Evolutionary conservation across 2,888 invertebrate genomes (phyloP), one percentile per base, ranked within the genome.

Genomic region (Andrena haemorrhoa): DNA sequence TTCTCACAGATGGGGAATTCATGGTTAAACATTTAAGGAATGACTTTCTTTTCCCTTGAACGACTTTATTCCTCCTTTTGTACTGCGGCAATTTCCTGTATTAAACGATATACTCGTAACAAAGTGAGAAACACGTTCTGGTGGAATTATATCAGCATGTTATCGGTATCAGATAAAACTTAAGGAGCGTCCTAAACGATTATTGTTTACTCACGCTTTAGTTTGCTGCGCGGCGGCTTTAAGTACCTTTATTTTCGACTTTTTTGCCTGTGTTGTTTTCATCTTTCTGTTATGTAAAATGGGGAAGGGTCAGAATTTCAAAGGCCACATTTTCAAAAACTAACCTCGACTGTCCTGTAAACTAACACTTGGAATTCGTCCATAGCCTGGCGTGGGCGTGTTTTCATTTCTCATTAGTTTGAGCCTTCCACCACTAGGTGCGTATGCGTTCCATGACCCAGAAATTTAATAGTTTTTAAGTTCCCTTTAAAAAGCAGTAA

Each of bases 191-290:
- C 23, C 31, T 23, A 61, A 49, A 20, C 1, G 10, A 10, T 23
- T n/a, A 61, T 71, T 64, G 26, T 23, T 6, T 80, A 81, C 81
- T 80, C n/a, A 81, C 81, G 53, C 64, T 16, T 74, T 69, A 3
- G 33, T 49, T 26, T 60, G 31, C 26, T 74, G 65, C 2, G 8
- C 8, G 0, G 23, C 23, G 4, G 33, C 7, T 53, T 58, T 23
- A 7, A 47, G 4, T 2, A 8, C 20, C 51, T 64, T 47, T 41
- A 16, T 29, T n/a, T 61, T 61, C 0, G 51, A 10, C 3, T 53
- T 69, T n/a, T 29, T 69, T 1, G 12, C 2, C 41, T 60, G 41
- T 3, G 16, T 41, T 2, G 56, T 31, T 51, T 69, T 51, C 63
- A 69, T 63, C 2, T 53, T 41, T 49, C 7, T 23, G 23, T 29